These are phyloP conservation scores for Oreochromis aureus DNA, from an alignment of 2,113 vertebrate genomes.

Conservation along the genomic window DNA sequence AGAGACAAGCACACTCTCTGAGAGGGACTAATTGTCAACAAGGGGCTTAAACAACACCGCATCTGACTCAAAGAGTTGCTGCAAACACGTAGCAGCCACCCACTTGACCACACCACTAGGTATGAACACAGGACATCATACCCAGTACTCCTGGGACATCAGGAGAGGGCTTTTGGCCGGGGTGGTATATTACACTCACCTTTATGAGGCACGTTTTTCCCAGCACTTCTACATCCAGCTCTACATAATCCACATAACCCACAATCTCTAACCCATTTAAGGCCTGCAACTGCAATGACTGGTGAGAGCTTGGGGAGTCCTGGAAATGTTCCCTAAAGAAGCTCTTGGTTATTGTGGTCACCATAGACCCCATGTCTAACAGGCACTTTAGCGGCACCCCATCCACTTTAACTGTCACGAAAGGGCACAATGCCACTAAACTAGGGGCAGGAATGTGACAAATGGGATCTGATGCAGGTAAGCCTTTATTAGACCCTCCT, in stretches of 20 bases:
- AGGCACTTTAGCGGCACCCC: neutral
- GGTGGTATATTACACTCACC: neutral
- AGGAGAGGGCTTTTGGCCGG: neutral
- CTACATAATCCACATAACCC: neutral
- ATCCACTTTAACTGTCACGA: neutral
- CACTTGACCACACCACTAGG: neutral
- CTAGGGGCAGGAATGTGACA: neutral
- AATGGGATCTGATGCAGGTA: neutral
- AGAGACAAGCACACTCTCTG: neutral
- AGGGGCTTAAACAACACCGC: neutral
- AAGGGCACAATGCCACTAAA: neutral
- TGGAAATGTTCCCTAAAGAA: neutral
- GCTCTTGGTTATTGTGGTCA: neutral
- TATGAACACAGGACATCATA: neutral
- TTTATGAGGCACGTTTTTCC: neutral
- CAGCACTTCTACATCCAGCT: neutral
- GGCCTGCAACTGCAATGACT: neutral
- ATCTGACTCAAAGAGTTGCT: neutral
- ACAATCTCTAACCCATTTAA: neutral
- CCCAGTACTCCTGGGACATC: neutral
- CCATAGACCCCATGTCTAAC: neutral
- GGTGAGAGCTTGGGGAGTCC: fast-evolving
- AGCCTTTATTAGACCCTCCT: neutral
- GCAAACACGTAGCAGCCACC: neutral
- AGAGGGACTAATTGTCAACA: neutral